A percentile compares a stretch with the other conserved stretches of the same genome.
Conservation (phyloP, 1,140 invertebrate genomes). For the Drosophila pectinifera region DNA sequence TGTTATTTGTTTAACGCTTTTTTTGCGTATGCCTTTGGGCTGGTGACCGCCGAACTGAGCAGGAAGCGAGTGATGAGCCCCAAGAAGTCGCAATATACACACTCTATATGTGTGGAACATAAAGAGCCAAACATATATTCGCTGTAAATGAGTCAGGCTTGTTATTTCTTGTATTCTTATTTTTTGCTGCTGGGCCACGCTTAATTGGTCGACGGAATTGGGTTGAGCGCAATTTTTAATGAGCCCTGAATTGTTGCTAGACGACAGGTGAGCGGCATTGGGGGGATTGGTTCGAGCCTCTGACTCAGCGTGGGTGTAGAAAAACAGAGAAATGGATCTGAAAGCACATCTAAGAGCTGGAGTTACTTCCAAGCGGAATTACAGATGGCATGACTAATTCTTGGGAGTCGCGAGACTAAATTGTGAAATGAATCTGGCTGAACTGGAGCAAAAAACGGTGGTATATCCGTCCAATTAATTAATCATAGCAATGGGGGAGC, state of each 20-base stretch:
- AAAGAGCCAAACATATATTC: constrained; percentile 13
- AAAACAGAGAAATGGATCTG: constrained; percentile 11
- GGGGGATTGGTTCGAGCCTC: neutral
- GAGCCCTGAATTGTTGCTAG: constrained; percentile 47
- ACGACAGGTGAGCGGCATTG: constrained; percentile 1
- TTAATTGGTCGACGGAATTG: constrained; percentile 72
- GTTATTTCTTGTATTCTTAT: constrained; percentile 24
- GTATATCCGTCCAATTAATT: neutral
- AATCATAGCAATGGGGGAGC: neutral
- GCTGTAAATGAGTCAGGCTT: constrained; percentile 69
- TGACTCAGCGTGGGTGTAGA: constrained; percentile 34
- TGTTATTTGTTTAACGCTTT: constrained; percentile 53
- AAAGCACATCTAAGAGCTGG: neutral
- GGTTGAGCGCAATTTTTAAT: constrained; percentile 72
- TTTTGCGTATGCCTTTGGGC: constrained; percentile 45
- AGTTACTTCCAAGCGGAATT: constrained; percentile 6
- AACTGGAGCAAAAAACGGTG: neutral
- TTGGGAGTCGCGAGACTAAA: constrained; percentile 21
- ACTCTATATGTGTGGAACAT: constrained; percentile 1
- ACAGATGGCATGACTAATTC: constrained; percentile 28
- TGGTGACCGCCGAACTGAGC: constrained; percentile 37
- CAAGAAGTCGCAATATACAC: constrained; percentile 24
- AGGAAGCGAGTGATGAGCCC: constrained; percentile 34
- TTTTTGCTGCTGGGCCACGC: constrained; percentile 52
- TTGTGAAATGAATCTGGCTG: constrained; percentile 4